Percentiles rank a stretch among this genome's conserved stretches.
These are phyloP conservation scores for Myoxocephalus aenaeus DNA, from an alignment of 2,797 vertebrate genomes.

Conservation along the genomic window DNA sequence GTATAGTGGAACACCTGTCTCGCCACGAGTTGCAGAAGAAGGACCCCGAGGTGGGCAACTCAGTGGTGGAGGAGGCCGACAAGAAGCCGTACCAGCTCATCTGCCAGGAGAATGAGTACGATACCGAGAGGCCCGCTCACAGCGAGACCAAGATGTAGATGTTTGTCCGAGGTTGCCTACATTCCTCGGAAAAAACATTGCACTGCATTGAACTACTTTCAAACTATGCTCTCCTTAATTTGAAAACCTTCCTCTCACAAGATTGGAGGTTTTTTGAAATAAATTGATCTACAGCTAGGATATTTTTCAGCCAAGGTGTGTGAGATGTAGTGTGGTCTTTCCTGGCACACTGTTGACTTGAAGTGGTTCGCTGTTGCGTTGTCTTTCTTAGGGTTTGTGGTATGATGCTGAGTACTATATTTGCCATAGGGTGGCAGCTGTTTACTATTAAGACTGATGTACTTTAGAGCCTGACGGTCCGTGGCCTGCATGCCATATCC, in stretches of 20 bases:
- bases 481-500: constrained; percentile 22
- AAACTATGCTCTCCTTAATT: constrained; percentile 31
- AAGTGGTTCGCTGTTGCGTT: constrained; percentile 34
- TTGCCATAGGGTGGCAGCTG: constrained; percentile 36
- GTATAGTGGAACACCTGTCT: constrained; percentile 95
- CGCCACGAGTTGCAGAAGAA: constrained; percentile 89
- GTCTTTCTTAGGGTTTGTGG: constrained; percentile 39
- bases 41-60: constrained; percentile 91
- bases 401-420: constrained; percentile 28
- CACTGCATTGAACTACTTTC: constrained; percentile 36
- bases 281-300: constrained; percentile 53
- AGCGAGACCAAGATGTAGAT: constrained; percentile 96
- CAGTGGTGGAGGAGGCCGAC: constrained; percentile 92
- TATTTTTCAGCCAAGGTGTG: constrained; percentile 49
- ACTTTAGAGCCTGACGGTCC: constrained; percentile 28
- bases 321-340: constrained; percentile 21
- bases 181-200: constrained; percentile 30
- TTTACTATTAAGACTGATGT: constrained; percentile 49
- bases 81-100: constrained; percentile 94
- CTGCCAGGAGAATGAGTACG: constrained; percentile 88
- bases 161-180: background rate
- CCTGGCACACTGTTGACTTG: constrained; percentile 20
- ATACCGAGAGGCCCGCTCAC: constrained; percentile 85
- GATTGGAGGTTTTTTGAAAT: constrained; percentile 19
- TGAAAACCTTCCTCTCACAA: constrained; percentile 27